Base-by-base conservation (phyloP, 2,113 vertebrate species). In the Podarcis raffonei region DNA sequence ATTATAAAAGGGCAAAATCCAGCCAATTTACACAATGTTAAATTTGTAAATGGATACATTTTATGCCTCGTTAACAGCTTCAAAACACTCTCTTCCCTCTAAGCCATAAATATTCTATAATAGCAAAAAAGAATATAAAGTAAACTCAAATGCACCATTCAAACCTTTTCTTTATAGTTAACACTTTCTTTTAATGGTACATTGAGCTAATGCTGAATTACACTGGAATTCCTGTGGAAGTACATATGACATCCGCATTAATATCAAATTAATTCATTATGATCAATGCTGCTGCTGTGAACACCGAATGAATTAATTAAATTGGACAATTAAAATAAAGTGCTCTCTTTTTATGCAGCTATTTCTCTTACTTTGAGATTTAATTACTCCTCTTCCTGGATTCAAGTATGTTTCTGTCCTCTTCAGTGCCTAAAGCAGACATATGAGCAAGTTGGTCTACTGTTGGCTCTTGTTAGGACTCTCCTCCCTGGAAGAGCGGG, bases 201-300 rank as follows among this genome's bases (percentile, higher is more conserved):
- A 81, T 92, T 92, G 94, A 94, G 15, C 82, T 93, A 92, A 89
- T 87, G 30, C 37, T 91, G 81, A 92, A 90, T 94, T 92, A 94
- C 59, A 88, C 8, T 93, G 3, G 27, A 75, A 48, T 85, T 96
- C 77, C 35, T 68, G n/a, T 72, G 84, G 62, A 87, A 90, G n/a
- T 90, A 87, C 12, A 13, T 88, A 76, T 27, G 32, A 93, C 62
- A n/a, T 80, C 53, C 81, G 18, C 80, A 92, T 91, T 94, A 92
- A 90, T 93, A 89, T 83, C 65, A 92, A 87, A 91, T 91, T 86
- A 92, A 93, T 92, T 30, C 32, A 90, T 94, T 90, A 30, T 94
- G 85, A 90, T 93, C 48, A 81, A 87, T 89, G 53, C 1, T 89
- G 18, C 79, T 90, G 59, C 85, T 48, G 84, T 87, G 82, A 92